phyloP scores from a whole-genome alignment of 2,888 invertebrate genomes.

The Caenorhabditis drosophilae region DNA sequence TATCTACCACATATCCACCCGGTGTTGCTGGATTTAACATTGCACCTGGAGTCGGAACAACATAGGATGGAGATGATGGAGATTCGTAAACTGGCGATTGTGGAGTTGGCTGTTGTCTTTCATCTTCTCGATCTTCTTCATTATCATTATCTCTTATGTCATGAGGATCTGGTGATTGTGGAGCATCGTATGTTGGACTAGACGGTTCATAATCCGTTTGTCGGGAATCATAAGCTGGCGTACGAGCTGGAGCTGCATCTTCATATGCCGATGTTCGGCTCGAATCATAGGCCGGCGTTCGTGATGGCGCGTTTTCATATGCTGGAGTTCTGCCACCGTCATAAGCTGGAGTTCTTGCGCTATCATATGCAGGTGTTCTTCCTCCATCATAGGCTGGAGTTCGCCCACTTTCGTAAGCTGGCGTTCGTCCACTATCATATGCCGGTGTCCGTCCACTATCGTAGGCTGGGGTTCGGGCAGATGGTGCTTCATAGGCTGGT shows the following conservation, averaged over 20 bases:
- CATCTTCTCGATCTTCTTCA: slow-evolving; percentile 11
- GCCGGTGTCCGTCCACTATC: slow-evolving; percentile 25
- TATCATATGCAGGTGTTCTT: slow-evolving; percentile 67
- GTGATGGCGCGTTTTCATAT: slow-evolving; percentile 16
- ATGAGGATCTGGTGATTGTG: slow-evolving; percentile 6
- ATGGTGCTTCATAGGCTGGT: slow-evolving; percentile 22
- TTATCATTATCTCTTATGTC: slow-evolving; percentile 5
- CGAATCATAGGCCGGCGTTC: slow-evolving; percentile 24
- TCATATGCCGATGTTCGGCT: slow-evolving; percentile 29
- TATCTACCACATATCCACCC: slow-evolving; percentile 34
- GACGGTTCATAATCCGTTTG: slow-evolving; percentile 5
- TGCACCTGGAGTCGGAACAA: slow-evolving; percentile 51
- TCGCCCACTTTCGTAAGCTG: slow-evolving; percentile 75
- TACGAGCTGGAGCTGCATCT: slow-evolving; percentile 77
- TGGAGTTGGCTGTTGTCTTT: slow-evolving; percentile 3
- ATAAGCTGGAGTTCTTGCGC: slow-evolving; percentile 76
- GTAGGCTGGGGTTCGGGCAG: slow-evolving; percentile 25
- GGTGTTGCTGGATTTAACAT: slow-evolving; percentile 49
- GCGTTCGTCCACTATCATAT: slow-evolving; percentile 77
- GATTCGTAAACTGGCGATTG: slow-evolving; percentile 48
- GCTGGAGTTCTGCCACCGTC: slow-evolving; percentile 28
- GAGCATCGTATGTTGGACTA: slow-evolving; percentile 25
- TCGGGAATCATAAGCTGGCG: slow-evolving; percentile 9
- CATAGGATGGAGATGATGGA: slow-evolving; percentile 42
- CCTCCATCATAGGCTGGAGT: slow-evolving; percentile 76